These are phyloP conservation scores for Verasper variegatus DNA, from an alignment of 2,113 vertebrate genomes.

Conservation along the genomic window DNA sequence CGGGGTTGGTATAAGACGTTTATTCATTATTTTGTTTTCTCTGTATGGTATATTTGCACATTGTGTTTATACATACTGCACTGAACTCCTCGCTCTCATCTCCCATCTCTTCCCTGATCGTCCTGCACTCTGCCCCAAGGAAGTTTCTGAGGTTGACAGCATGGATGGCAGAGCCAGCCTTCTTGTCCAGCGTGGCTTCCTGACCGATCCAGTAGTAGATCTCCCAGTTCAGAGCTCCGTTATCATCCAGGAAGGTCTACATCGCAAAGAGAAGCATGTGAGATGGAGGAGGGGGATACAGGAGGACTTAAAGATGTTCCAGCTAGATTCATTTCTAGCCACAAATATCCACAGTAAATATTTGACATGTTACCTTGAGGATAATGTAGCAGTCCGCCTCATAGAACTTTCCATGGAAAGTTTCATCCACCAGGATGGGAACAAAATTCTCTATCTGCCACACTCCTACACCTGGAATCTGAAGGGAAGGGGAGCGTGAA, in stretches of 20 bases:
- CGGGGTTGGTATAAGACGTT: too few species aligned
- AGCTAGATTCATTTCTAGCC: not conserved
- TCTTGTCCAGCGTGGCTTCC: constrained; percentile 95
- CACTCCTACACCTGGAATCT: constrained; percentile 88
- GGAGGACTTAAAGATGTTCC: not conserved
- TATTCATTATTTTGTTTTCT: too few species aligned
- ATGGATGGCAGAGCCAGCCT: constrained; percentile 94
- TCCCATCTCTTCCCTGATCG: constrained; percentile 96
- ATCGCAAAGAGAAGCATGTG: not conserved
- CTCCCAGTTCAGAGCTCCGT: constrained; percentile 90
- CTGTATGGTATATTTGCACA: not conserved
- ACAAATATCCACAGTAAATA: not conserved
- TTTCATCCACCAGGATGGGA: constrained; percentile 89
- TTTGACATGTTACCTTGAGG: constrained; percentile 86
- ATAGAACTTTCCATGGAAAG: constrained; percentile 94
- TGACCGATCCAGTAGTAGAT: constrained; percentile 99
- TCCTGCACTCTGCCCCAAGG: constrained; percentile 93
- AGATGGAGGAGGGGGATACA: not conserved
- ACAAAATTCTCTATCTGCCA: constrained; percentile 99
- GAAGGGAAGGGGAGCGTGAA: not conserved
- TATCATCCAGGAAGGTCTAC: constrained; percentile 94
- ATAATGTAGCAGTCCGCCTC: constrained; percentile 98
- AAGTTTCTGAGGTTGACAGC: constrained; percentile 96
- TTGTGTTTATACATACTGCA: constrained; percentile 80
- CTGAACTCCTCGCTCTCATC: constrained; percentile 97